These are phyloP conservation scores for Aphrophora alni DNA, from an alignment of 2,888 invertebrate genomes.

Conservation along the genomic window DNA sequence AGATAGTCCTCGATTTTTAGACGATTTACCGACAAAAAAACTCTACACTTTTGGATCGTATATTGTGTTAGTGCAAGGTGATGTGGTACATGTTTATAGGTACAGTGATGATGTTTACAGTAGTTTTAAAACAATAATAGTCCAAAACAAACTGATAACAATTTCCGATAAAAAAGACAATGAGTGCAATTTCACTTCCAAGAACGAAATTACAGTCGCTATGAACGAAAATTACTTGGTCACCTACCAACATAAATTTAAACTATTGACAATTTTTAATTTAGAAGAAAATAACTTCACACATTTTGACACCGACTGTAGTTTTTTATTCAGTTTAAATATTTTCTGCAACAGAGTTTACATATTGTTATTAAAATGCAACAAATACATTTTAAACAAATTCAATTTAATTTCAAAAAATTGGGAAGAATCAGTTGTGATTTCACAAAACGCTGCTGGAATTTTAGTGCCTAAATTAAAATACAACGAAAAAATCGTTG, in stretches of 20 bases:
- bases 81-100: background rate
- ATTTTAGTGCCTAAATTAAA: background rate
- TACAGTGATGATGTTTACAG: background rate
- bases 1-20: background rate
- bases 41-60: background rate
- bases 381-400: background rate
- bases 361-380: background rate
- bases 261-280: background rate
- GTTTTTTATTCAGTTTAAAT: background rate
- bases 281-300: background rate
- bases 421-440: background rate
- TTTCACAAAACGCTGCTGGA: background rate
- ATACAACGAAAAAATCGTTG: background rate
- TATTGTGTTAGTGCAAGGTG: background rate
- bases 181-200: background rate
- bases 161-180: background rate
- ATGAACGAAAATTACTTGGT: background rate
- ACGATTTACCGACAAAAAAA: background rate
- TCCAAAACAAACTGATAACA: background rate
- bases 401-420: background rate
- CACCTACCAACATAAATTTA: background rate
- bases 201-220: background rate
- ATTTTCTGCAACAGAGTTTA: background rate
- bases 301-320: background rate
- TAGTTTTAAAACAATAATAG: background rate